Base-by-base conservation (phyloP, 1,140 invertebrate species). In the Rhagoletis zephyria region DNA sequence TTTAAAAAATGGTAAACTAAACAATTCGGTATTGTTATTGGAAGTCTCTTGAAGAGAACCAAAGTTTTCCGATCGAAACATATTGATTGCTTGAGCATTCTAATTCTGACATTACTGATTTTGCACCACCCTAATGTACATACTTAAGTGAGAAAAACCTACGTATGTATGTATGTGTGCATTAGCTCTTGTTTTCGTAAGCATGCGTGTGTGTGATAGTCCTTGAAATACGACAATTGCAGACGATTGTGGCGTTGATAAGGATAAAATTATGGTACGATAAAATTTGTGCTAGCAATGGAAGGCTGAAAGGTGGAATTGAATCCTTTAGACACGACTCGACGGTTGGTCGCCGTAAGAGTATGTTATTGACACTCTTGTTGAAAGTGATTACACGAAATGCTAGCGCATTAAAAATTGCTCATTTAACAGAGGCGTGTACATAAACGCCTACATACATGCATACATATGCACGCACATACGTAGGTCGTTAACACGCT, bases 251-350 rank as follows among this genome's bases (percentile, higher is more conserved):
- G 56, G n/a, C 5, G 45, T 19, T 10, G 74, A 81, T 81, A 81
- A 81, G 74, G 48, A 81, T 19, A 45, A 81, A 81, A 56, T 81
- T 48, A 81, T 81, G 74, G 48, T 40, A 81, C 19, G 16, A 56
- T 14, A 30, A 67, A 67, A 9, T 81, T 19, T 56, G 16, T 2
- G 51, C 7, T 63, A 14, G 16, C 61, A 63, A 14, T 14, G 61
- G 12, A 63, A n/a, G 61, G 45, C 48, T 81, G n/a, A 56, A 56
- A 16, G 48, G 5, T 51, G 9, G 3, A 40, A 16, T 9, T 51
- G 74, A 56, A 56, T 77, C 6, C 40, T n/a, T 51, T 16, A 56
- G 74, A 51, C 14, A 56, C 48, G 14, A 12, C n/a, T 30, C 30
- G 30, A 7, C 74, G 2, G n/a, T 56, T 51, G 74, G 16, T 51